Conservation (phyloP, 2,797 vertebrate genomes). For the Jordanella pulchra region DNA sequence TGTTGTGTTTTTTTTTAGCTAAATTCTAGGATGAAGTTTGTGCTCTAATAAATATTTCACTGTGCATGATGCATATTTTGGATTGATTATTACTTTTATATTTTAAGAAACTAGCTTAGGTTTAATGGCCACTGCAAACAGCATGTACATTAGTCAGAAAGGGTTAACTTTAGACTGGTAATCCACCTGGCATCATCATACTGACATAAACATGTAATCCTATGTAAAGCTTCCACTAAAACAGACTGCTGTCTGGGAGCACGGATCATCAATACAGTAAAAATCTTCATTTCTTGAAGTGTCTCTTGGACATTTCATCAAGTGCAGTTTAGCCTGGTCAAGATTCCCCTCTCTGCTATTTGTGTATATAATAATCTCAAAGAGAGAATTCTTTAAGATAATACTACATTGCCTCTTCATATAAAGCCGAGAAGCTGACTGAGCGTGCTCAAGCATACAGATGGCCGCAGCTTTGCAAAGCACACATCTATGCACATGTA, state of each 20-base stretch:
- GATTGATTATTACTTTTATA: conserved; percentile 11
- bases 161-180: not conserved
- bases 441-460: not conserved
- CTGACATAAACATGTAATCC: conserved; percentile 6
- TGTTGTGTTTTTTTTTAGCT: conserved; percentile 3
- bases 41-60: conserved; percentile 12
- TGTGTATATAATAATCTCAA: conserved; percentile 42
- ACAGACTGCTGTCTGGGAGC: no score
- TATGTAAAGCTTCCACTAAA: not conserved
- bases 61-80: conserved; percentile 14
- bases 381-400: conserved; percentile 37
- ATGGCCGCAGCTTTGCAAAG: conserved; percentile 15
- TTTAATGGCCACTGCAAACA: no score
- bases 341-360: conserved; percentile 63
- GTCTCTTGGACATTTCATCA: conserved; percentile 62
- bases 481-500: conserved; percentile 4
- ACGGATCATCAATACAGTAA: no score
- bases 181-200: not conserved
- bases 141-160: not conserved
- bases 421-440: conserved; percentile 39
- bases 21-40: conserved; percentile 14
- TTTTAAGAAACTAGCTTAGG: no score
- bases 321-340: conserved; percentile 61
- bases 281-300: conserved; percentile 48
- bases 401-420: conserved; percentile 47